Conservation (phyloP, 1,140 invertebrate genomes). For the Cyphomyrmex costatus region DNA sequence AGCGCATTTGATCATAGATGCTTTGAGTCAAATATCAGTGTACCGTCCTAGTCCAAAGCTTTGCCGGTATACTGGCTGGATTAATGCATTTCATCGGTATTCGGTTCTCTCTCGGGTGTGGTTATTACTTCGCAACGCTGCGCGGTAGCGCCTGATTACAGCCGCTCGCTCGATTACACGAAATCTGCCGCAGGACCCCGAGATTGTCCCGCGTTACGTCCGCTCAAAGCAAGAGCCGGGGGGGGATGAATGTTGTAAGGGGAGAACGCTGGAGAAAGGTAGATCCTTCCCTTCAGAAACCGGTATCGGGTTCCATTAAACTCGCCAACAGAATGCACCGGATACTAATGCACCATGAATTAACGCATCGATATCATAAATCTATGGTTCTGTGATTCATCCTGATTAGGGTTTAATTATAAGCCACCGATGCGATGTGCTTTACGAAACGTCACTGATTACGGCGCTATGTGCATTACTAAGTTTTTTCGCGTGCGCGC, state of each 20-base stretch:
- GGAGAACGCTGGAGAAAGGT: conserved; percentile 3
- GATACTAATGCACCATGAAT: conserved; percentile 38
- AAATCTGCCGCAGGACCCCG: conserved; percentile 39
- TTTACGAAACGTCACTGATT: neutral
- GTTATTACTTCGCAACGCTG: conserved; percentile 46
- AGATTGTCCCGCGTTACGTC: conserved; percentile 16
- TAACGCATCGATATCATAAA: conserved; percentile 43
- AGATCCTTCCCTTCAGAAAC: conserved; percentile 30
- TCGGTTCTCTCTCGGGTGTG: neutral
- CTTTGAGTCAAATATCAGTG: conserved; percentile 24
- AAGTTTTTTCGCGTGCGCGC: neutral
- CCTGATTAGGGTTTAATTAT: conserved; percentile 41
- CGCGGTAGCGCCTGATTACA: conserved; percentile 34
- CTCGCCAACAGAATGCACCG: neutral
- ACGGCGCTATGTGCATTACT: neutral
- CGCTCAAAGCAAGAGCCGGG: conserved; percentile 19
- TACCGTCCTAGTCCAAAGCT: neutral
- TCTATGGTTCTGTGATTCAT: conserved; percentile 1
- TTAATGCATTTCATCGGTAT: conserved; percentile 37
- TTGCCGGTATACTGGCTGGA: neutral
- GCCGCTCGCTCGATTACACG: conserved; percentile 39
- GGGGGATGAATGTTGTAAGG: neutral
- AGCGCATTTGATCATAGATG: conserved; percentile 10
- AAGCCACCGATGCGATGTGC: neutral
- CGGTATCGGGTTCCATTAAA: conserved; percentile 27